phyloP scores from a whole-genome alignment of 1,140 invertebrate species.

The Dufourea novaeangliae region DNA sequence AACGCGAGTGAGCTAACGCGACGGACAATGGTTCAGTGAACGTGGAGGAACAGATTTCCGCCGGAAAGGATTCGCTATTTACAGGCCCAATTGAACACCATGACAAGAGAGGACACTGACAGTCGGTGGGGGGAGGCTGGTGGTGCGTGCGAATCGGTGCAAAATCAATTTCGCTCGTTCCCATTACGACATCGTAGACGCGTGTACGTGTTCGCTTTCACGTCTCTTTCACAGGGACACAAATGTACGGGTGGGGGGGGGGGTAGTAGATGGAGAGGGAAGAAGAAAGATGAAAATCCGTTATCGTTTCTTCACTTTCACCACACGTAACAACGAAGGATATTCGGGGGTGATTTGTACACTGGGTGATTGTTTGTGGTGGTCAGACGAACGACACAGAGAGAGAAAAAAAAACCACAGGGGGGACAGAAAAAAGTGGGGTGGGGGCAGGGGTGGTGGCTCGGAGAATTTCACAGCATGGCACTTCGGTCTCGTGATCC shows the following conservation, averaged over 20 bases:
- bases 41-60: constrained; percentile 59
- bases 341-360: no score
- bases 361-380: no score
- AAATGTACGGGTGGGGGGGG: neutral
- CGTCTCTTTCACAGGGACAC: constrained; percentile 50
- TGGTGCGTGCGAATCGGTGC: constrained; percentile 76
- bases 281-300: neutral
- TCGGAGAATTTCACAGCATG: constrained; percentile 76
- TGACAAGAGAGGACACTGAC: constrained; percentile 68
- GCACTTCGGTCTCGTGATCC: constrained; percentile 68
- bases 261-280: no score
- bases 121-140: no score
- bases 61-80: constrained; percentile 60
- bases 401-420: constrained; percentile 15
- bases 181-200: constrained; percentile 53
- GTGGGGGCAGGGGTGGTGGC: neutral
- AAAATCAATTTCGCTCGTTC: constrained; percentile 74
- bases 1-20: no score
- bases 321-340: no score
- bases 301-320: neutral
- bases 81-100: constrained; percentile 69
- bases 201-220: constrained; percentile 59
- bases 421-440: neutral
- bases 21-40: no score
- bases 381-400: constrained; percentile 20